Evolutionary conservation across 2,113 vertebrate species (phyloP), one percentile per base, ranked within the genome.

Genomic region (Corythaeola cristata): DNA sequence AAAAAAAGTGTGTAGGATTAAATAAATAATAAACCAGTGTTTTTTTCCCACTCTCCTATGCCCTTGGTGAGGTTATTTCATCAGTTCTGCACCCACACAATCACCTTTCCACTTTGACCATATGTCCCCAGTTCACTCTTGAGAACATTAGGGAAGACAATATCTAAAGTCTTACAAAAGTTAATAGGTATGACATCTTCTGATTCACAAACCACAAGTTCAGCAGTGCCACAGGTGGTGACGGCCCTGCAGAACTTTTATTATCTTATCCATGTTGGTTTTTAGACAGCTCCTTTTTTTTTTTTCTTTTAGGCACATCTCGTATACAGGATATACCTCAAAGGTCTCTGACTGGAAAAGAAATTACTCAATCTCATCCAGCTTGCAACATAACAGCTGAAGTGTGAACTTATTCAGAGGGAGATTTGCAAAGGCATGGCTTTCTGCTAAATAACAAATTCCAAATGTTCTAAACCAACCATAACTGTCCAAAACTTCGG

Each of bases 121-220:
- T 37, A 55, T 5, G 3, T 72, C 8, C 15, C 16, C 28, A 67
- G 27, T 32, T 80, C 28, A 13, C 4, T 66, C 33, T 22, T 41
- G n/a, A 78, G 11, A 49, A 5, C 0, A 0, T 4, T 62, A 20
- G 18, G 35, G 16, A 66, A 64, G 24, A 66, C 0, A 11, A 15
- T 3, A 32, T 30, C 6, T 9, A 62, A 88, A 55, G 4, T 28
- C 37, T 82, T 58, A 45, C 6, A n/a, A 9, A 72, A 44, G 3
- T 88, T 47, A 47, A 39, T 55, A 84, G 13, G 1, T 20, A 60
- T 15, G 7, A n/a, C 16, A 55, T 11, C 12, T 39, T 53, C 39
- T 49, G 13, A 83, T 60, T 86, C 58, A 73, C 30, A 83, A 80
- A 10, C 18, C 35, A 68, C 21, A 49, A 15, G 11, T 76, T 84